phyloP scores from a whole-genome alignment of 2,888 invertebrate species.

The Drosophila anomalata region DNA sequence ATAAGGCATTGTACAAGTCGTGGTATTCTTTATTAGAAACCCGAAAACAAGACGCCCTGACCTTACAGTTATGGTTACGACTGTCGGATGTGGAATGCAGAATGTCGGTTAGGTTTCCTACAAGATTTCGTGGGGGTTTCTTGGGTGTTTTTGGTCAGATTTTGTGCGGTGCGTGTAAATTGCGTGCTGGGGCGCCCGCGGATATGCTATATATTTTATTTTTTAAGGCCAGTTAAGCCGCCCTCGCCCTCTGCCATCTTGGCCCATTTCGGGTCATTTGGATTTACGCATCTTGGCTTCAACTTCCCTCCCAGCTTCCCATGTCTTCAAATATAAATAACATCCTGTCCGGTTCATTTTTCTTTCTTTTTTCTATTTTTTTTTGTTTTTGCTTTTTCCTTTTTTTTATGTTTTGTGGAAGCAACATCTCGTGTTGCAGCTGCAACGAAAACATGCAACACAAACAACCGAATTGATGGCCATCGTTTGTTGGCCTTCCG shows the following conservation, averaged over 20 bases:
- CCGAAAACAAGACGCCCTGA: not conserved
- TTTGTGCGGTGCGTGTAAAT: conserved; percentile 31
- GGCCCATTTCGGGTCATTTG: conserved; percentile 52
- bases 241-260: conserved; percentile 10
- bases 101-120: conserved; percentile 3
- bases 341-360: conserved; percentile 16
- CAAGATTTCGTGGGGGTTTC: not conserved
- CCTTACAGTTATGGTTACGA: conserved; percentile 24
- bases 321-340: not conserved
- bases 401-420: not conserved
- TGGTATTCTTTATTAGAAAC: not conserved
- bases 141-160: conserved; percentile 46
- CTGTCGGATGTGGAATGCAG: conserved; percentile 18
- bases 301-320: not conserved
- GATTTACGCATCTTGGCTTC: conserved; percentile 53
- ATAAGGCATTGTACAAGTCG: not conserved
- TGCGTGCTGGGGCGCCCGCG: conserved; percentile 33
- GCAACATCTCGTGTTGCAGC: conserved; percentile 18
- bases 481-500: conserved; percentile 8
- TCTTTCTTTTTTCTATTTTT: conserved; percentile 3
- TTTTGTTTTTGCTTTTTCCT: not conserved
- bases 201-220: conserved; percentile 51
- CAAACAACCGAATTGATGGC: conserved; percentile 29
- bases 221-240: conserved; percentile 63
- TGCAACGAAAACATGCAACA: conserved; percentile 21